These are phyloP conservation scores for Aphis craccivora DNA, from an alignment of 1,140 invertebrate species.

Conservation along the genomic window DNA sequence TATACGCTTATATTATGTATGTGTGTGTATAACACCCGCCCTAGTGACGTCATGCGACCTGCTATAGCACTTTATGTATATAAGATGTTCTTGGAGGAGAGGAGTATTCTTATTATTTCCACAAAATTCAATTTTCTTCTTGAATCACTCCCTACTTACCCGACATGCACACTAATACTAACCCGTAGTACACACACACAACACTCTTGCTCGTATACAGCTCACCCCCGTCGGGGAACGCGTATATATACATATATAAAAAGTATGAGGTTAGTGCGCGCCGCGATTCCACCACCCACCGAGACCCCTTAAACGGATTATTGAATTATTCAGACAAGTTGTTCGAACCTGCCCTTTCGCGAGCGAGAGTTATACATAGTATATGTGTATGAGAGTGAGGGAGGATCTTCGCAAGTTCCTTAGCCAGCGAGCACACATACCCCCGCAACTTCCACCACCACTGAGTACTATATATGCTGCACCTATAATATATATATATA, in stretches of 20 bases:
- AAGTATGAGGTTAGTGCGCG: neutral
- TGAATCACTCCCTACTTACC: neutral
- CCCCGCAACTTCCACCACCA: neutral
- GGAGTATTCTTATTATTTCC: slow-evolving; percentile 44
- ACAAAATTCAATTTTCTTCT: slow-evolving; percentile 53
- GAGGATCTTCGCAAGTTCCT: slow-evolving; percentile 2
- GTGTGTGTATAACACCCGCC: neutral
- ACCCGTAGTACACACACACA: neutral
- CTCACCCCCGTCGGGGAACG: neutral
- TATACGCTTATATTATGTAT: neutral
- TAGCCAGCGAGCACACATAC: neutral
- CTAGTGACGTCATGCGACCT: neutral
- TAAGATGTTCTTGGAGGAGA: neutral
- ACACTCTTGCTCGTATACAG: neutral
- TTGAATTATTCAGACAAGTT: slow-evolving; percentile 58
- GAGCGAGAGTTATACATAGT: neutral
- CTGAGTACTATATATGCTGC: too few relatives aligned
- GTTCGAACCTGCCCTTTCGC: slow-evolving; percentile 23
- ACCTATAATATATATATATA: too few relatives aligned
- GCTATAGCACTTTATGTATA: neutral
- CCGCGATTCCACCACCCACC: neutral
- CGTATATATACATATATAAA: neutral
- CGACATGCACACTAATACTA: neutral
- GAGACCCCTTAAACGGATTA: slow-evolving; percentile 51
- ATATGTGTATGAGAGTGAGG: neutral